A percentile compares a stretch with the other conserved stretches of the same genome.
Conservation (phyloP, 2,888 invertebrate genomes). For the Unio delphinus region DNA sequence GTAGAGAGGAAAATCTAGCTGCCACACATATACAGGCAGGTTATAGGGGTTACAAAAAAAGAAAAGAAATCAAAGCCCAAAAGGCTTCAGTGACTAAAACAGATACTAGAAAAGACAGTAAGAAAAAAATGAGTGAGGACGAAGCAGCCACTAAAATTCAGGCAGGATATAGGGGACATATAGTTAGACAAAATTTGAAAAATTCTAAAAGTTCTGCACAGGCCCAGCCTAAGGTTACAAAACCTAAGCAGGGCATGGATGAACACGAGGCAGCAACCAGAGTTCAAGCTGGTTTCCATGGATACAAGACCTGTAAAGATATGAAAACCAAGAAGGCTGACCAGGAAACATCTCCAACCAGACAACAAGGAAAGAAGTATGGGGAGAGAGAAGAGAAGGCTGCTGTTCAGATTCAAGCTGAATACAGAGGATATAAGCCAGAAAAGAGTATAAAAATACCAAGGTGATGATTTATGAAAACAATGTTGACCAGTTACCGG, state of each 20-base stretch:
- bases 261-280: too few relatives aligned
- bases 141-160: conserved; percentile 56
- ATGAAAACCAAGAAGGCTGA: background rate
- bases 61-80: too few relatives aligned
- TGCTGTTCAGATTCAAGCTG: conserved; percentile 28
- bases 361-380: background rate
- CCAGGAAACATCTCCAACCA: background rate
- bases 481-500: too few relatives aligned
- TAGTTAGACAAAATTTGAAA: conserved; percentile 25
- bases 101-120: too few relatives aligned
- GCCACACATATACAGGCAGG: conserved; percentile 1
- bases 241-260: too few relatives aligned
- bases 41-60: too few relatives aligned
- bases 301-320: conserved; percentile 8
- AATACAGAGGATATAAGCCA: conserved; percentile 19
- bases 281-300: conserved; percentile 12
- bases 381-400: conserved; percentile 14
- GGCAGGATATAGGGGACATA: conserved; percentile 40
- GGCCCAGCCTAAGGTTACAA: too few relatives aligned
- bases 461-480: too few relatives aligned
- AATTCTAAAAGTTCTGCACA: background rate
- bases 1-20: conserved; percentile 1
- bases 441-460: conserved; percentile 10
- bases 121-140: conserved; percentile 7
- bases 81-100: too few relatives aligned